Evolutionary conservation across 2,797 vertebrate species (phyloP).

Genomic region (Pangasius mekongensis): DNA sequence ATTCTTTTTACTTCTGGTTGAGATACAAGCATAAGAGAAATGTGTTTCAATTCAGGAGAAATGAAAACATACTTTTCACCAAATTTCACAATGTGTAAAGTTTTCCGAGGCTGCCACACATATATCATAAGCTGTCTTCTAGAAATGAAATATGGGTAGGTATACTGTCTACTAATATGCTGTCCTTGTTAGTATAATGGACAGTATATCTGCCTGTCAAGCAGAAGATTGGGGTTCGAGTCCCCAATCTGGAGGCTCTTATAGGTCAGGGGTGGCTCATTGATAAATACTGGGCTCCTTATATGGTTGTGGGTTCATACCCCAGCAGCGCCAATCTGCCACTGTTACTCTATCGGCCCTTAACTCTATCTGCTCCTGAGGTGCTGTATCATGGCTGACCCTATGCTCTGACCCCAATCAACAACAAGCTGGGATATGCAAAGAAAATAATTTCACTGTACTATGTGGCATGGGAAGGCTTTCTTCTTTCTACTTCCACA

Average conservation of each 20-base stretch:
- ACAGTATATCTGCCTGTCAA: neutral
- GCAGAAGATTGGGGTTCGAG: neutral
- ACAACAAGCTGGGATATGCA: neutral
- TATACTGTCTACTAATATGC: neutral
- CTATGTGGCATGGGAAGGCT: neutral
- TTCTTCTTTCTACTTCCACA: neutral
- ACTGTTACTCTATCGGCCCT: neutral
- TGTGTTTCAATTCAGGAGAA: too few species aligned
- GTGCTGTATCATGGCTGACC: neutral
- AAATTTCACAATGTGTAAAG: neutral
- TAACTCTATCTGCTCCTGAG: neutral
- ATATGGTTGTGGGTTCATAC: neutral
- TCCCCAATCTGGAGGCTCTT: neutral
- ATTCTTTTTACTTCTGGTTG: too few species aligned
- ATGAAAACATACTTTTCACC: neutral
- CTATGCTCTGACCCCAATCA: neutral
- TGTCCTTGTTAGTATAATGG: neutral
- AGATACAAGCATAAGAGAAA: too few species aligned
- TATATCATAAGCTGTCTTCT: neutral
- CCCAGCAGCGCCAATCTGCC: neutral
- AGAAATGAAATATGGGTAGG: neutral
- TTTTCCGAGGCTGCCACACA: neutral
- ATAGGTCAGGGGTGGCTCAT: neutral
- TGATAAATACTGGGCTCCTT: neutral
- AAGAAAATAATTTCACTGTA: neutral